Conservation (phyloP, 2,888 invertebrate species). For the Drosophila merina region DNA sequence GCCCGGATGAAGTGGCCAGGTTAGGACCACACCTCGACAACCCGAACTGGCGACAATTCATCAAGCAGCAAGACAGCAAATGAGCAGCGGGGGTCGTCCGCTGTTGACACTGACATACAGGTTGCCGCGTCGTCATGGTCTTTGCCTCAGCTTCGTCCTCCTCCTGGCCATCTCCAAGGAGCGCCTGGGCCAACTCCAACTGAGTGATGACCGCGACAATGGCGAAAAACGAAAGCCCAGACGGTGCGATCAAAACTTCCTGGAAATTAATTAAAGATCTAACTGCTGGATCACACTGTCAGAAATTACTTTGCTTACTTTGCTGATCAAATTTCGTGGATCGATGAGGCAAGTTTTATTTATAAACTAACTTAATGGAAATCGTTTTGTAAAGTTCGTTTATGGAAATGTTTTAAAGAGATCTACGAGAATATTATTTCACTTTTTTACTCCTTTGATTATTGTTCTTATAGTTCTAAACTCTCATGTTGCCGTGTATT, state of each 20-base stretch:
- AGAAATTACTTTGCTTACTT: too few relatives aligned
- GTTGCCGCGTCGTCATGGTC: slow-evolving; percentile 46
- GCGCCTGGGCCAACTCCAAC: slow-evolving; percentile 45
- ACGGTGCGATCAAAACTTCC: slow-evolving; percentile 69
- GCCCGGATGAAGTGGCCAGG: slow-evolving; percentile 52
- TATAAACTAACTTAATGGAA: too few relatives aligned
- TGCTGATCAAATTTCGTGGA: too few relatives aligned
- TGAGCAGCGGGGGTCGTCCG: slow-evolving; percentile 68
- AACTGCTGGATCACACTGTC: slow-evolving; percentile 50
- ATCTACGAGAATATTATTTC: too few relatives aligned
- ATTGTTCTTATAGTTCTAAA: too few relatives aligned
- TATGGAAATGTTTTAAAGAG: too few relatives aligned
- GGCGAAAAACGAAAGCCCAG: slow-evolving; percentile 65
- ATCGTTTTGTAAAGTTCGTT: too few relatives aligned
- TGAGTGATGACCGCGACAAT: slow-evolving; percentile 79
- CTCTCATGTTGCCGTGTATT: slow-evolving; percentile 2
- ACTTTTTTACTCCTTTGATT: too few relatives aligned
- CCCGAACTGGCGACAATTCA: slow-evolving; percentile 74
- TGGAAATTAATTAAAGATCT: slow-evolving; percentile 76
- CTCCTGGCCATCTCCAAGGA: neutral
- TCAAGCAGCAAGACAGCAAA: slow-evolving; percentile 74
- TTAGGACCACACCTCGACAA: slow-evolving; percentile 38
- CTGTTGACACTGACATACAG: slow-evolving; percentile 77
- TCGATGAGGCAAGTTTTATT: too few relatives aligned
- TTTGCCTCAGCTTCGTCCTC: slow-evolving; percentile 15